These are phyloP conservation scores for Drosophila yooni DNA, from an alignment of 2,888 invertebrate species.

Conservation along the genomic window DNA sequence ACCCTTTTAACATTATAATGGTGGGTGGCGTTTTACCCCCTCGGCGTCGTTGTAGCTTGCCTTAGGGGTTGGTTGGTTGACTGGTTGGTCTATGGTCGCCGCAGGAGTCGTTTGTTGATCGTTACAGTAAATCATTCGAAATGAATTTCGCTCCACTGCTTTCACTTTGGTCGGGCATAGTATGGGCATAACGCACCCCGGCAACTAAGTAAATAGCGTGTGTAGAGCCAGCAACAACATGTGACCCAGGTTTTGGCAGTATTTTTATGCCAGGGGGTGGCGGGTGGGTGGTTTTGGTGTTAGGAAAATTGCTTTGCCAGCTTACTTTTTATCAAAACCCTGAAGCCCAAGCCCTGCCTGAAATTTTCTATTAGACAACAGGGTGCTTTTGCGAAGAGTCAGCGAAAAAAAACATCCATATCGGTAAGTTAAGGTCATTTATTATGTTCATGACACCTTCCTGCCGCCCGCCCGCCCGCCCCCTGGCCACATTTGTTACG, in stretches of 20 bases:
- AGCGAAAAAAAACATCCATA: constrained; percentile 66
- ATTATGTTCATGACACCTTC: constrained; percentile 77
- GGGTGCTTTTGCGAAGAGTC: constrained; percentile 66
- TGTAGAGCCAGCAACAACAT: constrained; percentile 57
- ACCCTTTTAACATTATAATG: constrained; percentile 65
- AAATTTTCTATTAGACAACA: constrained; percentile 75
- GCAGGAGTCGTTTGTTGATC: constrained; percentile 77
- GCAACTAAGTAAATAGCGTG: constrained; percentile 70
- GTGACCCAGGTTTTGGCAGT: constrained; percentile 42
- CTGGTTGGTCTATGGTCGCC: constrained; percentile 46
- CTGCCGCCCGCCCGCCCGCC: constrained; percentile 22
- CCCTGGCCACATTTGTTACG: constrained; percentile 67
- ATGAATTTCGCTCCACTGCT: constrained; percentile 74
- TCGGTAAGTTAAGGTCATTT: constrained; percentile 76
- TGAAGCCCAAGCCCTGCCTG: constrained; percentile 15
- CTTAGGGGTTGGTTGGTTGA: constrained; percentile 55
- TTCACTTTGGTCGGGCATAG: constrained; percentile 44
- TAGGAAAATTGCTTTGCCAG: constrained; percentile 51
- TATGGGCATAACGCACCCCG: constrained; percentile 33
- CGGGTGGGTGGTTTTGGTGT: constrained; percentile 22
- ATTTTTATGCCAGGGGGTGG: constrained; percentile 30
- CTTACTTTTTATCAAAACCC: constrained; percentile 44
- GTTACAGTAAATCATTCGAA: constrained; percentile 83
- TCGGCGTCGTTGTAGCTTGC: constrained; percentile 2
- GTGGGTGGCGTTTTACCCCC: constrained; percentile 4